Conservation (phyloP, 2,797 vertebrate species). For the Sebastes elongatus region DNA sequence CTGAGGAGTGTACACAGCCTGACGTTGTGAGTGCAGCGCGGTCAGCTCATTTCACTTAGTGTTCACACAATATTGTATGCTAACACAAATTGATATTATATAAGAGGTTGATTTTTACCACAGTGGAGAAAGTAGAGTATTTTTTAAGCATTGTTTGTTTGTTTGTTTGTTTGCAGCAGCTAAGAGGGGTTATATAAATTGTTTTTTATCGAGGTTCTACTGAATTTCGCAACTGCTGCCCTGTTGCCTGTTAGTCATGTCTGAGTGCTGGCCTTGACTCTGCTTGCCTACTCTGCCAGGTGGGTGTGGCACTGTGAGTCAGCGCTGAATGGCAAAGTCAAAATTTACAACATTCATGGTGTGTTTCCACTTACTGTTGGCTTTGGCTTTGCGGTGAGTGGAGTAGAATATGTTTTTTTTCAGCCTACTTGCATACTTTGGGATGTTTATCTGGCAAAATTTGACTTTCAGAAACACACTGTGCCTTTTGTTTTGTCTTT, state of each 20-base stretch:
- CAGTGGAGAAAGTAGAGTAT: background rate
- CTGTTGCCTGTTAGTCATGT: slow-evolving; percentile 17
- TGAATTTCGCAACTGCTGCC: slow-evolving; percentile 6
- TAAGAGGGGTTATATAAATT: background rate
- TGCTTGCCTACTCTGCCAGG: slow-evolving; percentile 28
- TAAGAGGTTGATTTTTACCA: background rate
- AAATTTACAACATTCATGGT: slow-evolving; percentile 36
- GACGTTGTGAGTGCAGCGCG: background rate
- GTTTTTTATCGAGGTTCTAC: background rate
- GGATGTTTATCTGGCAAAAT: background rate
- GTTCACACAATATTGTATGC: background rate
- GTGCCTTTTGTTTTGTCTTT: slow-evolving; percentile 43
- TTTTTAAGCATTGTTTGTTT: background rate
- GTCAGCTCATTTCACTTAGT: background rate
- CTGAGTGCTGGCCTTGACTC: slow-evolving; percentile 32
- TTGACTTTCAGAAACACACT: slow-evolving; percentile 24
- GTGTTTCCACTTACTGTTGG: slow-evolving; percentile 45
- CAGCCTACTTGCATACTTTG: slow-evolving; percentile 9
- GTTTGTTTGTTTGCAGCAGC: background rate
- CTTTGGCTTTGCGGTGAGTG: background rate
- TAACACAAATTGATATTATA: background rate
- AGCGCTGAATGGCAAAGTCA: slow-evolving; percentile 40
- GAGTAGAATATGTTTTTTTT: background rate
- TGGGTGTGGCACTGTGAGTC: slow-evolving; percentile 74
- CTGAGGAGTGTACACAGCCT: background rate